phyloP scores from a whole-genome alignment of 2,797 vertebrate genomes.

The Phrynocephalus vlangalii region DNA sequence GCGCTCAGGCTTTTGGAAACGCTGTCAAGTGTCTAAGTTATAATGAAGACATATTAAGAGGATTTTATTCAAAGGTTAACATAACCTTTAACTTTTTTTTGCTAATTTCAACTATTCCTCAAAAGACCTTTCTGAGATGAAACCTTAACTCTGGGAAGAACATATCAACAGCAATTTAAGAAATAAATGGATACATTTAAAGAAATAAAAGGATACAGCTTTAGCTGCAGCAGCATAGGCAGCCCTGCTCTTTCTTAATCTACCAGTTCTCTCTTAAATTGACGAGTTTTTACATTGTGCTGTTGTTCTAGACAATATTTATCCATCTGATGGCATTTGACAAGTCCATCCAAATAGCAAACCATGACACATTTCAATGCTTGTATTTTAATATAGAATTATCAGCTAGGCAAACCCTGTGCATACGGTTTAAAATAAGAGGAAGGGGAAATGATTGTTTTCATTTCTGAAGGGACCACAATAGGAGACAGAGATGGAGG shows the following conservation, averaged over 20 bases:
- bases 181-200: neutral
- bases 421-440: neutral
- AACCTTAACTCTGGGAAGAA: neutral
- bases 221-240: neutral
- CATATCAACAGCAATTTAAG: neutral
- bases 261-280: neutral
- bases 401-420: neutral
- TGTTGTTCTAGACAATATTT: neutral
- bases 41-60: constrained; percentile 8
- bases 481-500: too few species aligned
- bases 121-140: neutral
- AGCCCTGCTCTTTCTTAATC: neutral
- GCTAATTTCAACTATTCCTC: neutral
- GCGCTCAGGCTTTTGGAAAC: constrained; percentile 5
- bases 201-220: neutral
- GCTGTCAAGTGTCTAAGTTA: constrained; percentile 18
- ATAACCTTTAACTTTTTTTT: constrained; percentile 13
- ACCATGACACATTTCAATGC: neutral
- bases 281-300: neutral
- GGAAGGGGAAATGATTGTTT: neutral
- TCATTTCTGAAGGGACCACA: too few species aligned
- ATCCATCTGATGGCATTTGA: neutral
- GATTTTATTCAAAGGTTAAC: constrained; percentile 23
- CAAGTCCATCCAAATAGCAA: neutral
- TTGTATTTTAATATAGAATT: neutral